Evolutionary conservation across 2,797 vertebrate genomes (phyloP).

Genomic region (Lutjanus argentimaculatus): DNA sequence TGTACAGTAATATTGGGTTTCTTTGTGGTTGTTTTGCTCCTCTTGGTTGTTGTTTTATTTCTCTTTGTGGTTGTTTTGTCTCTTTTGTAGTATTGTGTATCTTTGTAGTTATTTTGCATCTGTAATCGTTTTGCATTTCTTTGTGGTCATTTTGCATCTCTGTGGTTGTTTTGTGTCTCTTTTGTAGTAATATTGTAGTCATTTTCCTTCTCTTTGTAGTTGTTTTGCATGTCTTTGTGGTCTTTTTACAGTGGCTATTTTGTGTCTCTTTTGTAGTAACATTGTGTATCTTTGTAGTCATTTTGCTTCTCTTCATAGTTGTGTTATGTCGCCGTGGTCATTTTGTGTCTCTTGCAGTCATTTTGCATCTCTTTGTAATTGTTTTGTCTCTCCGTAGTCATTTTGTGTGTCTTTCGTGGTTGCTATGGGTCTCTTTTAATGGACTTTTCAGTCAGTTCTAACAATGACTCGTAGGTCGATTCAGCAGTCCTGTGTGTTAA

Average conservation of each 20-base stretch:
- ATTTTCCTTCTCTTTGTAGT: background rate
- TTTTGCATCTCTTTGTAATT: background rate
- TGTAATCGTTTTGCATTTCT: rapidly evolving
- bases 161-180: background rate
- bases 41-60: too few species aligned
- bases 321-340: too few species aligned
- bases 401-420: background rate
- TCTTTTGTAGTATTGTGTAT: too few species aligned
- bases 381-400: background rate
- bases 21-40: background rate
- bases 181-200: background rate
- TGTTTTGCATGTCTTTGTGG: rapidly evolving
- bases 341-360: too few species aligned
- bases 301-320: too few species aligned
- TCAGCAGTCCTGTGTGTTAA: background rate
- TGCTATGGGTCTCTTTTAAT: rapidly evolving
- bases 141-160: background rate
- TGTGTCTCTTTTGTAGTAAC: too few species aligned
- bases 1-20: too few species aligned
- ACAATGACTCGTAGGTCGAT: background rate
- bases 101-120: background rate
- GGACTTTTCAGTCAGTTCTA: background rate
- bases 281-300: too few species aligned
- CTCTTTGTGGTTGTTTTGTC: background rate
- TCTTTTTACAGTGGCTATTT: background rate